Conservation (phyloP, 2,888 invertebrate genomes). For the Vannuccia rotundouncinata region DNA sequence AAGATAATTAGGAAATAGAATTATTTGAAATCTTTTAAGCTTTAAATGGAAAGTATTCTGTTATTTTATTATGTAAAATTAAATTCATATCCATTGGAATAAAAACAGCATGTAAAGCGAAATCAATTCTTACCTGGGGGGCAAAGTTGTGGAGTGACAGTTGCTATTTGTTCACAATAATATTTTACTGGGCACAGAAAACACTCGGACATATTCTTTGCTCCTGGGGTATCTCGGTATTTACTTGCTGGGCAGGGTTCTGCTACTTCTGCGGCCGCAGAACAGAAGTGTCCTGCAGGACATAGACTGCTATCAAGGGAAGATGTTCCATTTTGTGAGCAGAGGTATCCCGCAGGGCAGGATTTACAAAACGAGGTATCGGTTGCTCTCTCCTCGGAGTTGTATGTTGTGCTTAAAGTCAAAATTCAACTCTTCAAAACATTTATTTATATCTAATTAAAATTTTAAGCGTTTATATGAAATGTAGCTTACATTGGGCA, state of each 20-base stretch:
- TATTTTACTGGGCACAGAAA: slow-evolving; percentile 49
- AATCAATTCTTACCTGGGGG: slow-evolving; percentile 46
- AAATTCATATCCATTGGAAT: no score
- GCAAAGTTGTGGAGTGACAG: slow-evolving; percentile 48
- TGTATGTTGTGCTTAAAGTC: slow-evolving; percentile 44
- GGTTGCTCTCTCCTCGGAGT: slow-evolving; percentile 44
- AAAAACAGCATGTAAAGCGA: no score
- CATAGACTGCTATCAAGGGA: slow-evolving; percentile 48
- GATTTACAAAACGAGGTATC: slow-evolving; percentile 47
- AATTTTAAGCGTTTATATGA: neutral
- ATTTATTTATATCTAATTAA: neutral
- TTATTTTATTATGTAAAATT: no score
- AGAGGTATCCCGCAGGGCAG: slow-evolving; percentile 51
- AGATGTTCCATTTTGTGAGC: slow-evolving; percentile 46
- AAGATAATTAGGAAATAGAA: no score
- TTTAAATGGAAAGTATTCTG: no score
- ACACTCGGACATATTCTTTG: slow-evolving; percentile 46
- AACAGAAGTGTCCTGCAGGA: slow-evolving; percentile 50
- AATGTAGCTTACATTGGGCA: slow-evolving; percentile 22
- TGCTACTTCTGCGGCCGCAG: slow-evolving; percentile 46
- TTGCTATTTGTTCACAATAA: slow-evolving; percentile 46
- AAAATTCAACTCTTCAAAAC: neutral
- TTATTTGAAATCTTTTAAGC: no score
- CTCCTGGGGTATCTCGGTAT: slow-evolving; percentile 46
- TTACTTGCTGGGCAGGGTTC: slow-evolving; percentile 50